Evolutionary conservation across 2,888 invertebrate species (phyloP).

Genomic region (Hypsopygia costalis): DNA sequence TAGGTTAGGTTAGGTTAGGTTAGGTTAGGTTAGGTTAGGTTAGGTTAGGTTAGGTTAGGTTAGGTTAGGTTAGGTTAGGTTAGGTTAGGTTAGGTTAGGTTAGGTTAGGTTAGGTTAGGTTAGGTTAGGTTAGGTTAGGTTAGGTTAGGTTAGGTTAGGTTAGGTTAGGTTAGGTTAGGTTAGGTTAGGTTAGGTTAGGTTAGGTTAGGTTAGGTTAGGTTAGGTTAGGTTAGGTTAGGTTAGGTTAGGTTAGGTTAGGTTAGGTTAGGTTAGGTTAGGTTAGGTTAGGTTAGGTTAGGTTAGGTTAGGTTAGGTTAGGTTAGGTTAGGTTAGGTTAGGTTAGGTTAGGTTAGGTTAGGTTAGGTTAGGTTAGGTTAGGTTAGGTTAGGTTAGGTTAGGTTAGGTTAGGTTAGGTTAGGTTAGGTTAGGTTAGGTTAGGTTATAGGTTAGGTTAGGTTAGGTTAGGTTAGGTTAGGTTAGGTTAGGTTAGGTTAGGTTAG

Average conservation of each 20-base stretch:
- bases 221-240: conserved; percentile 16
- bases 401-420: conserved; percentile 21
- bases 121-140: conserved; percentile 13
- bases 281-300: conserved; percentile 22
- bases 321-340: conserved; percentile 21
- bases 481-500: conserved; percentile 20
- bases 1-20: conserved; percentile 15
- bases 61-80: conserved; percentile 13
- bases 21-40: conserved; percentile 13
- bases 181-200: conserved; percentile 14
- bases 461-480: conserved; percentile 20
- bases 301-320: conserved; percentile 20
- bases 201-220: conserved; percentile 17
- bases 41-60: conserved; percentile 12
- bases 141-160: conserved; percentile 17
- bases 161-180: conserved; percentile 17
- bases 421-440: conserved; percentile 20
- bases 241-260: conserved; percentile 16
- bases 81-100: conserved; percentile 15
- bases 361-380: conserved; percentile 21
- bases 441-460: no score
- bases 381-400: conserved; percentile 20
- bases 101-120: conserved; percentile 13
- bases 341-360: no score
- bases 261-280: conserved; percentile 19